Base-by-base conservation (phyloP, 2,888 invertebrate genomes). In the Alcis repandata region DNA sequence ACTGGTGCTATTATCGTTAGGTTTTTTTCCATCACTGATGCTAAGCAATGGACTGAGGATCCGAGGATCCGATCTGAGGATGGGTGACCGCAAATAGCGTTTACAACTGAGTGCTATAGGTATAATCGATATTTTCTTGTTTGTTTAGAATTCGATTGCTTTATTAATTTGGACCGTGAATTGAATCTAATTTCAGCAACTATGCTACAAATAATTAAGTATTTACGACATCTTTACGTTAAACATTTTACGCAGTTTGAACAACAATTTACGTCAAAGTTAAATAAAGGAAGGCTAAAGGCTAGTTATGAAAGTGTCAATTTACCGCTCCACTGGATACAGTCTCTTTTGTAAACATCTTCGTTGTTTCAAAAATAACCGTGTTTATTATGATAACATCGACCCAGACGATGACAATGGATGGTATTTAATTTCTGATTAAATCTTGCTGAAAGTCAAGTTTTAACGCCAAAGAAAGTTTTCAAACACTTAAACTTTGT, bases 251-350 rank as follows among this genome's bases (percentile, higher is more conserved):
- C 32, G 10, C 33, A 20, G 7, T 51, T 51, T 13, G 17, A 36
- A 36, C 20, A 38, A 51, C 36, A 19, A 13, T n/a, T 51, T 38
- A 36, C 20, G 13, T 20, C 19, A 56, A 32, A 41, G 15, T 48
- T 58, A 38, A 51, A 58, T 53, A 11, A 64, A n/a, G n/a, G n/a
- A n/a, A n/a, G n/a, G n/a, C n/a, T n/a, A n/a, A 59, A 51, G 43
- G 13, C 6, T 41, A n/a, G 32, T 59, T 62, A 41, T 66, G 65
- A 61, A 66, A 66, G 57, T 46, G 33, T 57, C 52, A 60, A 60
- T 58, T 66, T 60, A 58, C 52, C 56, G 60, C 56, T 60, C 19
- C 46, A 66, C 38, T 65, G 56, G 43, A n/a, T 45, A 43, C 22
- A 38, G 43, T 32, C 8, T 46, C 11, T 56, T 63, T 58, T 61